Conservation (phyloP, 1,140 invertebrate genomes). For the Monomorium pharaonis region DNA sequence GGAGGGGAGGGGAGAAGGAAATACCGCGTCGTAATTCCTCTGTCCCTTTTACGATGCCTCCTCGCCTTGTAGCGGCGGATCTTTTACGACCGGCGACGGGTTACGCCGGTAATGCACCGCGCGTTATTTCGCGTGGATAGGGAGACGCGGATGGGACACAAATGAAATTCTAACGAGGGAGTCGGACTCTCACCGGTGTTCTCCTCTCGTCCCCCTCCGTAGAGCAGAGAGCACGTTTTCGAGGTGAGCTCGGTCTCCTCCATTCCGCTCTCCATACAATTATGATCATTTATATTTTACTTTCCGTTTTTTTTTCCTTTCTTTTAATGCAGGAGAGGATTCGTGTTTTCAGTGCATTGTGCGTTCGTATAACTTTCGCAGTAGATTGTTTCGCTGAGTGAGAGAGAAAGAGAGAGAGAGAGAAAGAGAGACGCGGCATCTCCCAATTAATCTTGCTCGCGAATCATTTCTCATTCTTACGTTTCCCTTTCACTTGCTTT, state of each 20-base stretch:
- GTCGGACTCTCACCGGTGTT: not conserved
- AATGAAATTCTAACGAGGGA: slow-evolving; percentile 50
- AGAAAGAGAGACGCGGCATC: not conserved
- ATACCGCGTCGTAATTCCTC: slow-evolving; percentile 34
- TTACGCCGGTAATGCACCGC: not conserved
- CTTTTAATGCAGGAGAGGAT: not conserved
- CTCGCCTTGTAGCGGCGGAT: not conserved
- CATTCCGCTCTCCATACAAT: not conserved
- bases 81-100: slow-evolving; percentile 18
- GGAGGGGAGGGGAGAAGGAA: too few relatives aligned
- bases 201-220: too few relatives aligned
- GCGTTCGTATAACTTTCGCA: not conserved
- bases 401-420: too few relatives aligned
- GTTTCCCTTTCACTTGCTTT: slow-evolving; percentile 5
- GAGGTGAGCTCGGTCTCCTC: not conserved
- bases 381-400: slow-evolving; percentile 1
- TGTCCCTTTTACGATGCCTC: slow-evolving; percentile 31
- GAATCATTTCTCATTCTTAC: slow-evolving; percentile 34
- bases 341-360: not conserved
- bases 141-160: slow-evolving; percentile 35
- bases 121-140: slow-evolving; percentile 11
- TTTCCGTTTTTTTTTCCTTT: not conserved
- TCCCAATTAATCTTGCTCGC: slow-evolving; percentile 20
- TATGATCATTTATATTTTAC: slow-evolving; percentile 4
- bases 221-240: not conserved